A percentile compares a stretch with the other conserved stretches of the same genome.
Conservation (phyloP, 2,113 vertebrate genomes). For the Alethe castanea region DNA sequence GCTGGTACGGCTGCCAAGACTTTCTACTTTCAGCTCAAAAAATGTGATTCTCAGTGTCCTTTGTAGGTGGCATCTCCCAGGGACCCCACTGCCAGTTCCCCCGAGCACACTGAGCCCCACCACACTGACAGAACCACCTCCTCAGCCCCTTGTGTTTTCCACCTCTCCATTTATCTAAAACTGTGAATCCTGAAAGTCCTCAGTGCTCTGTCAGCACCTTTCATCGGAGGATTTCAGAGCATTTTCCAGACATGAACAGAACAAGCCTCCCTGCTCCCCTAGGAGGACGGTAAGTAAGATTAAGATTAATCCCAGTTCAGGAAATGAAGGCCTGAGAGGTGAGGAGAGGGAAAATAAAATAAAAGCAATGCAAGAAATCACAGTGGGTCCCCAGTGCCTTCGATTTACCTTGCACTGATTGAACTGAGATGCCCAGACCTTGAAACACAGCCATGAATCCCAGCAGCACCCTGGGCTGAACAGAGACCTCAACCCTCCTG, state of each 20-base stretch:
- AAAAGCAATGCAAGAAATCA: background rate
- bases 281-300: background rate
- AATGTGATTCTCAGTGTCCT: background rate
- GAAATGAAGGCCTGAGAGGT: background rate
- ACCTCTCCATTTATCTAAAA: background rate
- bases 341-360: background rate
- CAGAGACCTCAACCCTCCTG: background rate
- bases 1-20: background rate
- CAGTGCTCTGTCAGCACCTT: constrained; percentile 12
- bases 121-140: background rate
- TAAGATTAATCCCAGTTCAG: constrained; percentile 3
- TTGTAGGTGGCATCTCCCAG: background rate
- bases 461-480: background rate
- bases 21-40: background rate
- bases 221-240: background rate
- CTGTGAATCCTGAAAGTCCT: background rate
- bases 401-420: background rate
- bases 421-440: background rate
- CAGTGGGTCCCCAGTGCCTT: background rate
- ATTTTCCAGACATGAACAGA: background rate
- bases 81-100: background rate
- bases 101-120: rapidly evolving
- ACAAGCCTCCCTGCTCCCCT: background rate
- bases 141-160: background rate
- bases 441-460: background rate